Evolutionary conservation across 2,797 vertebrate species (phyloP), one percentile per base, ranked within the genome.

Genomic region (Eupleurogrammus muticus): DNA sequence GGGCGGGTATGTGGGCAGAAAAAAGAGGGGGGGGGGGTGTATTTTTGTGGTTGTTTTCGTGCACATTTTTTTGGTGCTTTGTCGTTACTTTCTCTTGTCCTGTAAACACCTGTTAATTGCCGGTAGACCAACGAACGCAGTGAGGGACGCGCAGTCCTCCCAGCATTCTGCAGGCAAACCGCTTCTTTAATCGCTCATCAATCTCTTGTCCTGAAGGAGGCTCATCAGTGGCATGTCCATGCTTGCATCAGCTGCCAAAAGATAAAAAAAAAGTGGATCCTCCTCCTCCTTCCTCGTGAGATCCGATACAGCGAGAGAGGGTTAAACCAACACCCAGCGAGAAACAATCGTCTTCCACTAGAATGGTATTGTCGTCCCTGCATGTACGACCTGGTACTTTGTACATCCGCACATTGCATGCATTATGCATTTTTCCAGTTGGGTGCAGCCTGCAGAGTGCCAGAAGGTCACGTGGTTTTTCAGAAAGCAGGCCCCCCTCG

Each of bases 381-480:
- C 68, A 75, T 60, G 51, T 32, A 58, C 70, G 35, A 49, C 52
- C 70, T 65, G 71, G 60, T 13, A 57, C 74, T 79, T 79, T 66
- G 63, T 73, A 60, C 83, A 73, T 62, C 53, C 61, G 50, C 69
- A 78, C 67, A 68, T 74, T 62, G 76, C 79, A 72, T 85, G 71
- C 87, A 87, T 83, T 77, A 70, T 90, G 66, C 79, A 88, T 80
- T 84, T 84, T 85, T 77, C 73, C 65, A 85, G 79, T 79, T 81
- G 87, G 82, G 83, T 88, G 88, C 87, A 88, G 87, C 86, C 75
- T 87, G 87, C 87, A 86, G 82, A 89, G 79, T 78, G 36, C 86
- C 86, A 89, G 86, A 71, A 88, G 76, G 85, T 93, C 92, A 93
- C 91, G 80, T 93, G 92, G 73, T 85, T 89, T 49, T 84, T 79